phyloP scores from a whole-genome alignment of 2,113 vertebrate genomes.

The Pionites leucogaster region DNA sequence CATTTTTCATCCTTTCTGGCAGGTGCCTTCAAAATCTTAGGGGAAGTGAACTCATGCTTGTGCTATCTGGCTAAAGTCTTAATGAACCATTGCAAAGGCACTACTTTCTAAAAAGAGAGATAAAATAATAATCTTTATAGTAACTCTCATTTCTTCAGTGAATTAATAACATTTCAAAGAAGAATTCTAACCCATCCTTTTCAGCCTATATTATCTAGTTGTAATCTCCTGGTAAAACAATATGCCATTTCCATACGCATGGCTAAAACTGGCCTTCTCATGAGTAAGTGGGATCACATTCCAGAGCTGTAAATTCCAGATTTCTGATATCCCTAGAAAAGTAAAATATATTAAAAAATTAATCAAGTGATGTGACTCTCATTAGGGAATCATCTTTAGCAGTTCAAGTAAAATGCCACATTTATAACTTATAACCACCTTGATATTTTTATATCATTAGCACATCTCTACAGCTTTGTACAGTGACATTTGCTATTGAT shows the following conservation, averaged over 20 bases:
- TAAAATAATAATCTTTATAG: conserved; percentile 4
- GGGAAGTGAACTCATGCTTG: neutral
- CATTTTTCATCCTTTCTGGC: neutral
- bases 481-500: neutral
- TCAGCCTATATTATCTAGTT: conserved; percentile 15
- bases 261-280: neutral
- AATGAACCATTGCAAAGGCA: neutral
- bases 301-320: neutral
- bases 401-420: conserved; percentile 16
- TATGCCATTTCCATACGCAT: neutral
- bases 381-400: neutral
- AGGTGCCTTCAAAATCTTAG: neutral
- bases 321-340: conserved; percentile 1
- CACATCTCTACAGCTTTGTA: neutral
- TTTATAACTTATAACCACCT: conserved; percentile 6
- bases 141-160: conserved; percentile 18
- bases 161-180: conserved; percentile 46
- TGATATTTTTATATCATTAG: neutral
- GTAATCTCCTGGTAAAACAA: conserved; percentile 48
- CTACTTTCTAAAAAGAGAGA: neutral
- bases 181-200: conserved; percentile 6
- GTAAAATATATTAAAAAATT: conserved; percentile 32
- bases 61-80: neutral
- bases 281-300: neutral
- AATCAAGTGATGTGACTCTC: neutral